Evolutionary conservation across 2,113 vertebrate species (phyloP).

Genomic region (Phylloscopus whistleri): DNA sequence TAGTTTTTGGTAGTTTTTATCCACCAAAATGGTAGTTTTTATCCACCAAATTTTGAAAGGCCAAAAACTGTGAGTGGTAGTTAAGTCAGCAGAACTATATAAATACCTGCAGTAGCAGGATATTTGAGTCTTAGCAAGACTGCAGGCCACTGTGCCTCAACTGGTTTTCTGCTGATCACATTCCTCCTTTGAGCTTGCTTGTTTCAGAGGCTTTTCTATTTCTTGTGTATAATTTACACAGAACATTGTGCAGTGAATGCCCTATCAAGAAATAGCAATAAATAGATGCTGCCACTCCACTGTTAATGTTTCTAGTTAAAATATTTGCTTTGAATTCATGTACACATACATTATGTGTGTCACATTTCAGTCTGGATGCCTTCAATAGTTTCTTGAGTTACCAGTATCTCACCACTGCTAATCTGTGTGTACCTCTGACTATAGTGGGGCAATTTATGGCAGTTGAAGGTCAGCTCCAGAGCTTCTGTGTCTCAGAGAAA

Average conservation of each 20-base stretch:
- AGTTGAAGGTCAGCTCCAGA: background rate
- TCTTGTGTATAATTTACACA: background rate
- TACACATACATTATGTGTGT: no score
- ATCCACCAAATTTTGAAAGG: background rate
- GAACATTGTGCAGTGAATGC: background rate
- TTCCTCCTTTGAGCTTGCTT: background rate
- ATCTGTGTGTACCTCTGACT: background rate
- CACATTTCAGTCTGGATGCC: background rate
- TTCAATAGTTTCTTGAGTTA: background rate
- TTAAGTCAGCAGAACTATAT: background rate
- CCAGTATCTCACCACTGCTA: background rate
- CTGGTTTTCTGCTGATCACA: background rate
- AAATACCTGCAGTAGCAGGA: background rate
- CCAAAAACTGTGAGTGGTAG: background rate
- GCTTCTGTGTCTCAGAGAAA: background rate
- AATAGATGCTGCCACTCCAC: background rate
- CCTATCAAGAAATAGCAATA: background rate
- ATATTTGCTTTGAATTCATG: background rate
- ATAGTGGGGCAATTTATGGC: accelerated
- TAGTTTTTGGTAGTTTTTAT: background rate
- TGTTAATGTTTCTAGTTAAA: background rate
- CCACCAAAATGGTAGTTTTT: background rate
- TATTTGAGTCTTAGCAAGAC: background rate
- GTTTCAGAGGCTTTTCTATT: background rate
- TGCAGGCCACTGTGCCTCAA: background rate